Evolutionary conservation across 2,797 vertebrate genomes (phyloP), one percentile per base, ranked within the genome.

Genomic region (Phylloscopus collybita): DNA sequence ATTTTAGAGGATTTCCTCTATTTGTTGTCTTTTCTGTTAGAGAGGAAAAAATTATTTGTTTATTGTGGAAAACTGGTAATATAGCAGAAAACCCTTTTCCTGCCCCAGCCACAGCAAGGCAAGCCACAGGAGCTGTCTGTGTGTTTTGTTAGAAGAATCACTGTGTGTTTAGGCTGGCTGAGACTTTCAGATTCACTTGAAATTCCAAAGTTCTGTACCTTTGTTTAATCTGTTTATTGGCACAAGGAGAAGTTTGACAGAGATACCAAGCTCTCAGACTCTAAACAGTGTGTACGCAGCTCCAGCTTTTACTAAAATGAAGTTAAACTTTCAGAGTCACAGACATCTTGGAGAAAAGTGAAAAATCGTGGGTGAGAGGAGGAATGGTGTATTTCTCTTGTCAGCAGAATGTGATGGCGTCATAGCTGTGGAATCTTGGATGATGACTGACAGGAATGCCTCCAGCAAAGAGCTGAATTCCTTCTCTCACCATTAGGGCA

Each of bases 391-490:
- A 15, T 83, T 85, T 89, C 49, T 89, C 20, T 42, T 91, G 81
- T 94, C 72, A 94, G 86, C 84, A 91, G 75, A 85, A 74, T 16
- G 61, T 47, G 42, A 44, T 87, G 86, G 75, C 57, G 25, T 96
- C 93, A 93, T 11, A 91, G 50, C 69, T 88, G 54, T 94, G 94
- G 91, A 95, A 96, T 96, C 70, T 80, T 71, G 40, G 75, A 54
- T 82, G 71, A 12, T 75, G 65, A 66, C 51, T 74, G 49, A 88
- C 65, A 72, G 73, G 86, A 95, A 51, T 0, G 44, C 94, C 75
- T 94, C 53, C 75, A 91, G 91, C 86, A 78, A 69, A 70, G 50
- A 71, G 61, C 81, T 74, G 36, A 59, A 44, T 87, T 56, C 71
- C 51, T 88, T 76, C 69, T 66, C 73, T 50, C 7, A 0, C 88